A percentile compares a stretch with the other conserved stretches of the same genome.
These are phyloP conservation scores for Erythrocercus mccallii DNA, from an alignment of 2,113 vertebrate species.

Conservation along the genomic window DNA sequence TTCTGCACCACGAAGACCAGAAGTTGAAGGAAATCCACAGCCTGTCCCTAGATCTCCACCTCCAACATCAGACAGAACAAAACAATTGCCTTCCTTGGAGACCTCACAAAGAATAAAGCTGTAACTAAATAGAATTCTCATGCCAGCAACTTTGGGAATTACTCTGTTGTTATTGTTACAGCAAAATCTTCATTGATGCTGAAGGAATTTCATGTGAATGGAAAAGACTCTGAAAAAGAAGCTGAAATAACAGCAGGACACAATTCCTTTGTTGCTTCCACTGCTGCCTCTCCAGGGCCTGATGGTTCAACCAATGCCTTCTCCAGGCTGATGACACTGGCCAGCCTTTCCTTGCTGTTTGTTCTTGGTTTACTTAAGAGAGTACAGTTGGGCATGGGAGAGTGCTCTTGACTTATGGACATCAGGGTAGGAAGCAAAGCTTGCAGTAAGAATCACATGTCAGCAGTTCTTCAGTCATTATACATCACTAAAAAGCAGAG, in stretches of 20 bases:
- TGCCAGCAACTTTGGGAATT: neutral
- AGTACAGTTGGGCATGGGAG: neutral
- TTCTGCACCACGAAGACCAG: neutral
- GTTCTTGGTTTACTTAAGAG: neutral
- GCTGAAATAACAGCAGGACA: neutral
- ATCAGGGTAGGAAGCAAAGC: neutral
- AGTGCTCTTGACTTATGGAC: neutral
- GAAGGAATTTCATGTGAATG: neutral
- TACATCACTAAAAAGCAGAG: neutral
- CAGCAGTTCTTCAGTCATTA: neutral
- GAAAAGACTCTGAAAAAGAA: neutral
- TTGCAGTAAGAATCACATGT: neutral
- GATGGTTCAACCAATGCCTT: neutral
- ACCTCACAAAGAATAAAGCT: neutral
- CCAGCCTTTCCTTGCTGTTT: neutral
- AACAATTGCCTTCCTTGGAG: conserved; percentile 19
- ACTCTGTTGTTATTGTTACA: neutral
- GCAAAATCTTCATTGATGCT: neutral
- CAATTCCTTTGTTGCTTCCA: fast-evolving
- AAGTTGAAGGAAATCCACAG: neutral
- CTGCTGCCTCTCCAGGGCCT: neutral
- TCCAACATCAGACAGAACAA: conserved; percentile 10
- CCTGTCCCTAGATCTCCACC: neutral
- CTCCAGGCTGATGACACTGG: neutral
- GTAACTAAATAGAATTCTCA: neutral